Evolutionary conservation across 92 coral and sea anemone species (phyloP), one percentile per base, ranked within the genome.

Genomic region (Porites rus): DNA sequence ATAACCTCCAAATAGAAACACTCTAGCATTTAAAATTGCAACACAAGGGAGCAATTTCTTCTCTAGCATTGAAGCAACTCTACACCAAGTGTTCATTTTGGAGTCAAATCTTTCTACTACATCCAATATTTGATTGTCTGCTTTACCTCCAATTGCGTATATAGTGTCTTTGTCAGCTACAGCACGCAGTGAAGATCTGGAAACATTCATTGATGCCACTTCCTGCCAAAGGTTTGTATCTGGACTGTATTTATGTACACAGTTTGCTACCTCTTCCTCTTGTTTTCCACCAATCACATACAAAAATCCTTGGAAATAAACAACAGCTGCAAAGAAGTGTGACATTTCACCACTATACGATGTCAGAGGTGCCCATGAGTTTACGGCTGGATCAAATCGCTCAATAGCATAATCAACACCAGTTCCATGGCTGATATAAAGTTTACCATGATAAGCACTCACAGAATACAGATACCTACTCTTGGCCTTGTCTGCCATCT

Each of bases 221-320:
- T 72, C 53, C 58, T 72, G 76, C 80, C 80, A 75, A 1, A 60
- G 22, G 80, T 75, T 75, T 54, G 80, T 54, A 2, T 75, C 80
- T 54, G 80, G 43, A 51, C 21, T 60, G 66, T 75, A 75, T 7
- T 25, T 75, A 25, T 18, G 51, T 19, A 60, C 66, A 53, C 13
- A 18, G 25, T 20, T 19, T 60, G 1, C 18, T 9, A 7, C 18
- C 9, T 54, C 16, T 13, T 2, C n/a, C 11, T 69, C 69, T 1
- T 53, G 5, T 2, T 13, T 0, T 8, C 80, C 80, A 21, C 80
- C 80, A n/a, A 75, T 52, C 43, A 75, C 46, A 53, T 75, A 75
- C 66, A 75, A 75, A 28, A 1, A 7, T 3, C 80, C 80, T 75
- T 54, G 66, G 16, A 75, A 53, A 9, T 12, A 16, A 1, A 53